phyloP scores from a whole-genome alignment of 2,797 vertebrate species.

The Octomys mimax region DNA sequence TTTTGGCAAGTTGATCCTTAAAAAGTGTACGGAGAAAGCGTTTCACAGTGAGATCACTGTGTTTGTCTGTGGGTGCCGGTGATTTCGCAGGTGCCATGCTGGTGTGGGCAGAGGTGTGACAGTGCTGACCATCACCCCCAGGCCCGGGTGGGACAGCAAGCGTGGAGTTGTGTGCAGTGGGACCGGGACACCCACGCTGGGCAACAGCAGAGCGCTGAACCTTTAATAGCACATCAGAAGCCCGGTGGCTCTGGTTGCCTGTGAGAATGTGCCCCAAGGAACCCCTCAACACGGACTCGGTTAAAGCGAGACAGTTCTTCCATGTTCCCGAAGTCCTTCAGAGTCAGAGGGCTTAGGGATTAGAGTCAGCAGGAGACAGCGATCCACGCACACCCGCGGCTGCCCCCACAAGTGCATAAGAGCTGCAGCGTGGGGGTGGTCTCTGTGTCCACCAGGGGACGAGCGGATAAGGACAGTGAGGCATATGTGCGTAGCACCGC shows the following conservation, averaged over 20 bases:
- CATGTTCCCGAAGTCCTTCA: not conserved
- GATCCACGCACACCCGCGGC: not conserved
- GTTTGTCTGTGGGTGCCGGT: not conserved
- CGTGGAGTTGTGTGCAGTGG: rapidly evolving
- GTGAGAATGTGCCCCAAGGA: not conserved
- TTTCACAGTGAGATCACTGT: not conserved
- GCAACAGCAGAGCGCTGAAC: not conserved
- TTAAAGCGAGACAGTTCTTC: not conserved
- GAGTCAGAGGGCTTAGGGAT: not conserved
- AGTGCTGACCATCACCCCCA: not conserved
- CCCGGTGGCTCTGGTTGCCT: not conserved
- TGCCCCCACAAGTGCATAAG: not conserved
- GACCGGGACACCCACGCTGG: rapidly evolving
- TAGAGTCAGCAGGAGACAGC: not conserved
- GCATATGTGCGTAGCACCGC: not conserved
- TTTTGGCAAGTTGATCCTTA: not conserved
- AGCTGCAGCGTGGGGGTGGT: not conserved
- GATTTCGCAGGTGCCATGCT: not conserved
- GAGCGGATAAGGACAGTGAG: not conserved
- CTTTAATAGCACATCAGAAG: not conserved
- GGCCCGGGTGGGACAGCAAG: not conserved
- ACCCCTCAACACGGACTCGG: not conserved
- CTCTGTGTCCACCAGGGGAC: not conserved
- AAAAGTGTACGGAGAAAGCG: not conserved
- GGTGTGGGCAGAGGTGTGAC: not conserved